Percentiles rank a stretch among this genome's conserved stretches.
These are phyloP conservation scores for Hypena proboscidalis DNA, from an alignment of 2,888 invertebrate species.

Conservation along the genomic window DNA sequence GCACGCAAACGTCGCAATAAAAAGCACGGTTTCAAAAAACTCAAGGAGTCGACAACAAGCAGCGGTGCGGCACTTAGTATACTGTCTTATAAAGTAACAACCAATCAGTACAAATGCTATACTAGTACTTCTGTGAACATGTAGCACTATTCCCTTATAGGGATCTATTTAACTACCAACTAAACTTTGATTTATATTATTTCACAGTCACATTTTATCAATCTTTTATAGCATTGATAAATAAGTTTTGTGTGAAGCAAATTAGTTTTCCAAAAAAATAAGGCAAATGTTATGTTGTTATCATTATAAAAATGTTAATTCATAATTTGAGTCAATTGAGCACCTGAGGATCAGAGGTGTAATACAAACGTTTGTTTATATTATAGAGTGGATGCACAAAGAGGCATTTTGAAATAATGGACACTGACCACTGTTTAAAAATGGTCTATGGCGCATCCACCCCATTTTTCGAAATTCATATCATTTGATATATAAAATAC, in stretches of 20 bases:
- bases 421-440: no score
- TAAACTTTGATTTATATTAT: no score
- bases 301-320: conserved; percentile 5
- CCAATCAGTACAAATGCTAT: conserved; percentile 24
- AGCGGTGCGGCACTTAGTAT: conserved; percentile 33
- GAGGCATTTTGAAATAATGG: no score
- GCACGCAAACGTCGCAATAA: conserved; percentile 58
- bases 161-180: neutral
- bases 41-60: conserved; percentile 29
- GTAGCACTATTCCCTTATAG: conserved; percentile 1
- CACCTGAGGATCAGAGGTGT: no score
- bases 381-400: no score
- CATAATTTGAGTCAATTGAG: neutral
- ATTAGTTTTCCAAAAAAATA: no score
- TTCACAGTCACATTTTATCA: no score
- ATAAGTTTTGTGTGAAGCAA: no score
- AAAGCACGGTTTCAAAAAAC: conserved; percentile 45
- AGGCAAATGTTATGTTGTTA: neutral
- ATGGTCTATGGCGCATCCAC: no score
- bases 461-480: no score
- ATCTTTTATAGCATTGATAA: no score
- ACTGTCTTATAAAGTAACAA: conserved; percentile 24
- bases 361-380: no score
- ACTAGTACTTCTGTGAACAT: conserved; percentile 7
- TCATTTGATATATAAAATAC: neutral